Percentiles rank a stretch among this genome's conserved stretches.
Evolutionary conservation across 2,888 invertebrate genomes (phyloP).

Genomic region (Diaphora mendica): DNA sequence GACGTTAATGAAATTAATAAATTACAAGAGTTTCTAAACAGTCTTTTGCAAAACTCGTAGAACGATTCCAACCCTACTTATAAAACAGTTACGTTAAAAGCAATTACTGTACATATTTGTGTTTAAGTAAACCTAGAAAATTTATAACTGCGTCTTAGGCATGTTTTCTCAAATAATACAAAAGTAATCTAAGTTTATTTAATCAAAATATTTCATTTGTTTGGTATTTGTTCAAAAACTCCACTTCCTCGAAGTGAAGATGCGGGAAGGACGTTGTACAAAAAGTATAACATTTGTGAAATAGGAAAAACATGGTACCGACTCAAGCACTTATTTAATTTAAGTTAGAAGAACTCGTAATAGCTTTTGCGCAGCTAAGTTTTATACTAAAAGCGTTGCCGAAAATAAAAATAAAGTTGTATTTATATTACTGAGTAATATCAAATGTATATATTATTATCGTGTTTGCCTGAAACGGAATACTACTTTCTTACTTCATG

Average conservation of each 20-base stretch:
- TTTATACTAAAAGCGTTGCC: conserved; percentile 24
- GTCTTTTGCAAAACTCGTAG: neutral
- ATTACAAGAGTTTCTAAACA: neutral
- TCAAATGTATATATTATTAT: conserved; percentile 24
- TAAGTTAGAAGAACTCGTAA: conserved; percentile 49
- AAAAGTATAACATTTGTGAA: conserved; percentile 27
- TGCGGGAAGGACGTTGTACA: conserved; percentile 15
- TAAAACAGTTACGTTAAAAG: neutral
- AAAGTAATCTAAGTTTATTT: conserved; percentile 5
- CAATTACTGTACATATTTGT: neutral
- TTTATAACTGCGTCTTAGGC: neutral
- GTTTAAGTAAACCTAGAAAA: neutral
- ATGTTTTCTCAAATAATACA: neutral
- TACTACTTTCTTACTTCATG: conserved; percentile 19
- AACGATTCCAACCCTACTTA: neutral
- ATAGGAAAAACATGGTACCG: conserved; percentile 34
- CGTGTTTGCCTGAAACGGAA: conserved; percentile 2
- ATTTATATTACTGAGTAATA: conserved; percentile 39
- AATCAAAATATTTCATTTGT: conserved; percentile 4
- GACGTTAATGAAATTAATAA: neutral
- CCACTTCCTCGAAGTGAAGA: conserved; percentile 11
- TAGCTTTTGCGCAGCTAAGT: conserved; percentile 36
- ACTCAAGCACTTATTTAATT: conserved; percentile 47
- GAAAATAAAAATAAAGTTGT: conserved; percentile 40
- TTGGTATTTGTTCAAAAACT: conserved; percentile 6